Conservation (phyloP, 2,113 vertebrate genomes). For the Elephantulus edwardii region DNA sequence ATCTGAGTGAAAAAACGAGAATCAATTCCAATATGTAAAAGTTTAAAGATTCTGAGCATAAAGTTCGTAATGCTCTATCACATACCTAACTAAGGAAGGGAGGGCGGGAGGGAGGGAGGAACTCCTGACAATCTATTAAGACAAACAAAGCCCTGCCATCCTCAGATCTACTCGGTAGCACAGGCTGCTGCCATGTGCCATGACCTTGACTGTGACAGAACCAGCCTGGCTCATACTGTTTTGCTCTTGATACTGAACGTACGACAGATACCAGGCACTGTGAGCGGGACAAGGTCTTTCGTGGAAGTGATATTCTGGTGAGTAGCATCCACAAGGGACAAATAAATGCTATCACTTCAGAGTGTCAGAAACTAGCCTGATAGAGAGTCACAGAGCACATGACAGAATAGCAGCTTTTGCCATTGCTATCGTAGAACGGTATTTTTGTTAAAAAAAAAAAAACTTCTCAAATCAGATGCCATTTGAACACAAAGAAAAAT, state of each 20-base stretch:
- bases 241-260: background rate
- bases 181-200: background rate
- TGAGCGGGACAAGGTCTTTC: background rate
- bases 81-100: background rate
- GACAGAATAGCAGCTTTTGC: background rate
- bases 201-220: background rate
- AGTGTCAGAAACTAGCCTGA: background rate
- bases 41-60: background rate
- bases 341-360: background rate
- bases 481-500: background rate
- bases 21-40: too few species aligned
- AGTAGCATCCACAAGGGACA: background rate
- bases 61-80: background rate
- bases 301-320: background rate
- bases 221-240: background rate
- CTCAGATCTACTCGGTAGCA: background rate
- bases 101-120: background rate
- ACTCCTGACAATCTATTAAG: background rate
- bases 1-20: background rate
- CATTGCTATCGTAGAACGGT: background rate
- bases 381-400: background rate
- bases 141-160: background rate
- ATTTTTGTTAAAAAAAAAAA: background rate
- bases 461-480: background rate
- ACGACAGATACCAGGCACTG: background rate